Conservation (phyloP, 1,140 invertebrate genomes). For the Zaprionus vittiger region DNA sequence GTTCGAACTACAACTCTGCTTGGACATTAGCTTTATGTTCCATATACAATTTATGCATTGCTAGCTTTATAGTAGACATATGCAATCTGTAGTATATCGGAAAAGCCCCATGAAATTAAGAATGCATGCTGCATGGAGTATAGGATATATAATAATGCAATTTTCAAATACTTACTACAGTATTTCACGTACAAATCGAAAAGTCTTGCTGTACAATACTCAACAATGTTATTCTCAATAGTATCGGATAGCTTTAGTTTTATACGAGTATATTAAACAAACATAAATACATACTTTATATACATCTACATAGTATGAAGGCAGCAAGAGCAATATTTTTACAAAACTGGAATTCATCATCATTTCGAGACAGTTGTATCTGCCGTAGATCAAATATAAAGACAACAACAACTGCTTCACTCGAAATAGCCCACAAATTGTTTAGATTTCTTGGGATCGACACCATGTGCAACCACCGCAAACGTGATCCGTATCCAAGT, state of each 20-base stretch:
- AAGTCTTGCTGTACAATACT: not conserved
- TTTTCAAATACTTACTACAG: too few species aligned
- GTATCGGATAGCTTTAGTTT: not conserved
- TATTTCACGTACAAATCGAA: not conserved
- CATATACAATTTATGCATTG: not conserved
- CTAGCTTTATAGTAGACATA: not conserved
- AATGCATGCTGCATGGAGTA: not conserved
- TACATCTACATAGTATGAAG: too few species aligned
- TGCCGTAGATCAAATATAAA: not conserved
- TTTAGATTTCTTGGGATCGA: not conserved
- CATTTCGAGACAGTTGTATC: not conserved
- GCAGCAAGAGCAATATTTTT: too few species aligned
- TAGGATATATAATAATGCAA: not conserved
- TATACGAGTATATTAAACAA: conserved; percentile 3
- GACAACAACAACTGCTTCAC: too few species aligned
- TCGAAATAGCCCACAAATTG: not conserved
- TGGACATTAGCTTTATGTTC: too few species aligned
- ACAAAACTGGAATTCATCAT: too few species aligned
- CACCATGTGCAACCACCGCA: not conserved
- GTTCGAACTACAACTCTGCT: too few species aligned
- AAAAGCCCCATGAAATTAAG: not conserved
- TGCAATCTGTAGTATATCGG: not conserved
- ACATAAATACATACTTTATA: conserved; percentile 4
- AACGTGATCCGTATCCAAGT: conserved; percentile 30
- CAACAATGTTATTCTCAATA: not conserved